Evolutionary conservation across 1,140 invertebrate species (phyloP).

Genomic region (Trissolcus basalis): DNA sequence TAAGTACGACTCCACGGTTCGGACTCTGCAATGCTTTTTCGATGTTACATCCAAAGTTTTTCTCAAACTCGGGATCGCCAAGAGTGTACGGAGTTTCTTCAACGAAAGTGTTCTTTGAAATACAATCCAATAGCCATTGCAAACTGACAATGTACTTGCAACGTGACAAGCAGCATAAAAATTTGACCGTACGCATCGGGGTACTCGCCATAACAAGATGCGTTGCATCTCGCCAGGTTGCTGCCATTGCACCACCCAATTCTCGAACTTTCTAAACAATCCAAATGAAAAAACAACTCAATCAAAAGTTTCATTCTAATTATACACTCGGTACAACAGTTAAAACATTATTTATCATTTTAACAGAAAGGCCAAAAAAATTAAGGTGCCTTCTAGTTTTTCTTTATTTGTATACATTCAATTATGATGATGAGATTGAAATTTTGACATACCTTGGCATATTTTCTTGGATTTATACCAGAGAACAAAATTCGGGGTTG

Average conservation of each 20-base stretch:
- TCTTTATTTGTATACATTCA: too few species aligned
- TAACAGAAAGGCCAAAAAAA: too few species aligned
- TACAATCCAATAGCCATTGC: constrained; percentile 90
- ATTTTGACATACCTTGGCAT: constrained; percentile 70
- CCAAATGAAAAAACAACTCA: constrained; percentile 7
- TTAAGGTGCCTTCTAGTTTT: too few species aligned
- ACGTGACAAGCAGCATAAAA: constrained; percentile 86
- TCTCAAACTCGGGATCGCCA: constrained; percentile 86
- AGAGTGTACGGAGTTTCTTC: constrained; percentile 83
- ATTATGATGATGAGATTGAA: background rate
- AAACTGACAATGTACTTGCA: constrained; percentile 87
- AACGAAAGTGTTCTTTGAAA: constrained; percentile 84
- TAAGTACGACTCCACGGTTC: constrained; percentile 76
- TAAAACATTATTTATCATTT: too few species aligned
- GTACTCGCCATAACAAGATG: constrained; percentile 90
- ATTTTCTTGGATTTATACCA: constrained; percentile 73
- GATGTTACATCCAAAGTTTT: constrained; percentile 86
- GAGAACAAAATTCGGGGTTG: constrained; percentile 75
- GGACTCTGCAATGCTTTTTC: constrained; percentile 82
- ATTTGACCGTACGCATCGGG: constrained; percentile 88
- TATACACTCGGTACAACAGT: too few species aligned
- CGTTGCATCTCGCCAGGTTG: constrained; percentile 84
- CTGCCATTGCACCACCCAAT: constrained; percentile 87
- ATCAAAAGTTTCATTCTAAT: too few species aligned
- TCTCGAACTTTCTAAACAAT: constrained; percentile 81